phyloP scores from a whole-genome alignment of 2,888 invertebrate genomes.

The Deroplatys truncata region DNA sequence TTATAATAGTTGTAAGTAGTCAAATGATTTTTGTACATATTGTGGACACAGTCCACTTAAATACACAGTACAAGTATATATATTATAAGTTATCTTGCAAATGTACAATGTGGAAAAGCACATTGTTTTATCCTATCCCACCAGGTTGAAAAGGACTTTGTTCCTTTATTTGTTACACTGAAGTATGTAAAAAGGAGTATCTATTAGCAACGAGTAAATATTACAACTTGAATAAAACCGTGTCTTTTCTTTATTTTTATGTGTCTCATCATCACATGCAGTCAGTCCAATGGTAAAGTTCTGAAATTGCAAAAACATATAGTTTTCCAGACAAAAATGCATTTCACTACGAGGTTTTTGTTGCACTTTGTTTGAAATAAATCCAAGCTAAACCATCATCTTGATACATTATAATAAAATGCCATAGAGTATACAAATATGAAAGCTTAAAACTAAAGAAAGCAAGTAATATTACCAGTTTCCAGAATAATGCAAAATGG shows the following conservation, averaged over 20 bases:
- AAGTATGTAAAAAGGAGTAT: neutral
- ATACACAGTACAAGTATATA: slow-evolving; percentile 1
- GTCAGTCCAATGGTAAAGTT: too few species aligned
- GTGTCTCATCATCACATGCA: too few species aligned
- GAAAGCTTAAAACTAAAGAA: too few species aligned
- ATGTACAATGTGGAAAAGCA: neutral
- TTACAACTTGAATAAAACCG: neutral
- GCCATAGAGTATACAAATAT: too few species aligned
- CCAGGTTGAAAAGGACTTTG: neutral
- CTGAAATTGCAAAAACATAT: too few species aligned
- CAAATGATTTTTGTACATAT: slow-evolving; percentile 17
- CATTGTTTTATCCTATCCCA: neutral
- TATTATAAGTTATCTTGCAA: neutral
- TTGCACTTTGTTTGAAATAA: too few species aligned
- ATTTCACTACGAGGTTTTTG: too few species aligned
- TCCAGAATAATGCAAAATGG: too few species aligned
- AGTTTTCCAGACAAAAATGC: too few species aligned
- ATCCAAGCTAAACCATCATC: too few species aligned
- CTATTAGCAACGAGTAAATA: neutral
- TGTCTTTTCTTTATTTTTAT: neutral
- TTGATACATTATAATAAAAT: too few species aligned
- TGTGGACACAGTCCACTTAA: neutral
- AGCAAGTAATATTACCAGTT: too few species aligned
- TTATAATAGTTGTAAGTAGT: slow-evolving; percentile 19
- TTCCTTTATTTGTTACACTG: neutral